phyloP scores from a whole-genome alignment of 1,140 invertebrate genomes.

The Drosophila parvula region DNA sequence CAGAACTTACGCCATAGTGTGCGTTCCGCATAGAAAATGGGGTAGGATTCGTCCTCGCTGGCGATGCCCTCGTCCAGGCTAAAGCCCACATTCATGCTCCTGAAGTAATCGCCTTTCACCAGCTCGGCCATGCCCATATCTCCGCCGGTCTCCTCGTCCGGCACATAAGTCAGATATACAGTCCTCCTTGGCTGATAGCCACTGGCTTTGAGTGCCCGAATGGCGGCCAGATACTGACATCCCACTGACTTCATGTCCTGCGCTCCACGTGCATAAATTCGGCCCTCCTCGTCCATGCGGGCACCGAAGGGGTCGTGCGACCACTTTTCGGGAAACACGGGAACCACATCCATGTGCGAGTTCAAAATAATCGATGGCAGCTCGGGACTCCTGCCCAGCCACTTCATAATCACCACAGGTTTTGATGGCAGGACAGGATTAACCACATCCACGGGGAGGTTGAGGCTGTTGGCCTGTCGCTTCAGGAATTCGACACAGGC shows the following conservation, averaged over 20 bases:
- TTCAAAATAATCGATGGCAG: constrained; percentile 90
- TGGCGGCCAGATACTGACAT: constrained; percentile 87
- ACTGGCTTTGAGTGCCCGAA: constrained; percentile 87
- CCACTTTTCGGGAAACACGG: constrained; percentile 89
- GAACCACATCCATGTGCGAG: constrained; percentile 95
- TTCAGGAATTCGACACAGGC: constrained; percentile 87
- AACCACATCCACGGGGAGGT: constrained; percentile 86
- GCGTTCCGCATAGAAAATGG: constrained; percentile 31
- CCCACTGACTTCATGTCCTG: constrained; percentile 87
- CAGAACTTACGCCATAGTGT: constrained; percentile 85
- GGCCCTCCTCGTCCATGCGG: constrained; percentile 88
- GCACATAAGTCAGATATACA: constrained; percentile 91
- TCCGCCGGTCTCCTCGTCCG: constrained; percentile 97
- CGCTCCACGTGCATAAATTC: constrained; percentile 91
- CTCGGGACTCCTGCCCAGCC: constrained; percentile 88
- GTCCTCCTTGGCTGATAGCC: constrained; percentile 87
- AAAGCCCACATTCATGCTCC: constrained; percentile 93
- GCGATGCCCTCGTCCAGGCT: constrained; percentile 93
- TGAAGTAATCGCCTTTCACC: constrained; percentile 90
- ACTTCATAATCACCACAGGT: constrained; percentile 90
- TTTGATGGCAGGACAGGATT: constrained; percentile 82
- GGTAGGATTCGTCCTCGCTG: constrained; percentile 20
- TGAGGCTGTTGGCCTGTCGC: constrained; percentile 87
- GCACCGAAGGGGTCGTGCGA: constrained; percentile 89
- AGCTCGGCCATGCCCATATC: constrained; percentile 92